Base-by-base conservation (phyloP, 2,888 invertebrate genomes). In the Euphydryas editha region DNA sequence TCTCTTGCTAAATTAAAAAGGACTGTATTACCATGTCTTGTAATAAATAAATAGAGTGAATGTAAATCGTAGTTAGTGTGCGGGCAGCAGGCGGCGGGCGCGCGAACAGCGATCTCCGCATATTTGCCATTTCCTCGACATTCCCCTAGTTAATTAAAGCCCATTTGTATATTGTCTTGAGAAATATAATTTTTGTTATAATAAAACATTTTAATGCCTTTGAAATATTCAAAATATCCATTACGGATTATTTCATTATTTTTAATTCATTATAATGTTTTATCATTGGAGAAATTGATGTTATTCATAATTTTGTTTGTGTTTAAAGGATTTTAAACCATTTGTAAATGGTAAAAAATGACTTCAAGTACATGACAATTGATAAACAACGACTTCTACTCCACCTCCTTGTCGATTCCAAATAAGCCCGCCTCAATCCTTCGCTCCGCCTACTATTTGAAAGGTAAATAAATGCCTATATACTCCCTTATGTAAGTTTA, bases 371-470 rank as follows among this genome's bases (percentile, higher is more conserved):
- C 54, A 72, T 74, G 75, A 75, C 75, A 82, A 84, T 86, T 85
- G 85, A 88, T 88, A 89, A 87, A 87, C 82, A 85, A 84, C 81
- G 81, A 80, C 80, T 81, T 83, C 82, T 79, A 81, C 86, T 86
- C 87, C 89, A 85, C 90, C 91, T 91, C 88, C 89, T 88, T 88
- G 88, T 90, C 88, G 86, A 90, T 87, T 85, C 83, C 83, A 88
- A 89, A 89, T 87, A 90, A 90, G 86, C 90, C 92, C 92, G 92
- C 92, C 92, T 92, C 86, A 80, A 85, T 83, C 81, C 80, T 81
- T 84, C 80, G 90, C 92, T 85, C 88, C 92, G 90, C 91, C 92
- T 90, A 87, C 90, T 77, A 79, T 79, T 79, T 79, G 79, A 83
- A 51, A 85, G 83, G 87, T 91, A 92, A 86, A 90, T 92, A 90